Evolutionary conservation across 2,797 vertebrate genomes (phyloP), one percentile per base, ranked within the genome.

Genomic region (Notolepis coatsorum): DNA sequence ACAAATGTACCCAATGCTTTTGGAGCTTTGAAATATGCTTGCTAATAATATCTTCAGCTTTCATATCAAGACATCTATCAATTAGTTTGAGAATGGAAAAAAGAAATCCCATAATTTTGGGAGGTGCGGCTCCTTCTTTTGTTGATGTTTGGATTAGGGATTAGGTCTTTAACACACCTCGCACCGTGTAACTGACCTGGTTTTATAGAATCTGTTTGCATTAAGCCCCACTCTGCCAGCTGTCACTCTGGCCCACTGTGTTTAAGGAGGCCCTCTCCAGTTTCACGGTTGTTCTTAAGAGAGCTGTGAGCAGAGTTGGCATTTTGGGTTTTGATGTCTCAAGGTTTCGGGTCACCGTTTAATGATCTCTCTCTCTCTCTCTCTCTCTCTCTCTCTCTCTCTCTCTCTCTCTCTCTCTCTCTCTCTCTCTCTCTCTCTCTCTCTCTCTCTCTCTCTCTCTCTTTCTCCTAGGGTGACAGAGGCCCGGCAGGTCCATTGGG

Each of bases 401-500:
- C 48, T 25, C 15, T 46, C 13, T 31, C 28, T 41, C 28, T 56
- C 30, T 49, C 28, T 27, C 46, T 48, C 25, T 48, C 46, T 49
- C 25, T 28, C 25, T 48, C n/a, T 48, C 46, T 49, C 15, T 28
- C 47, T 49, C 43, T 27, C 10, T 25, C 21, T 25, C 43, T 50
- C 18, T 30, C 31, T 12, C 43, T 25, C 43, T 25, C 47, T 49
- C 25, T 49, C 23, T 6, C 21, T 74, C n/a, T 54, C n/a, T 78
- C 25, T 56, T 15, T 61, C 20, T 46, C 1, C 61, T 86, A 99
- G 97, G 97, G 97, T 48, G 95, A 97, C 5, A 89, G 97, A 67
- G 97, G 97, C 72, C 95, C 89, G 78, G 91, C 94, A 27, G 97
- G 97, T 61, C 95, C 96, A 70, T 61, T 94, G 30, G 97, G 97